Evolutionary conservation across 2,113 vertebrate genomes (phyloP).

Genomic region (Murina feae): DNA sequence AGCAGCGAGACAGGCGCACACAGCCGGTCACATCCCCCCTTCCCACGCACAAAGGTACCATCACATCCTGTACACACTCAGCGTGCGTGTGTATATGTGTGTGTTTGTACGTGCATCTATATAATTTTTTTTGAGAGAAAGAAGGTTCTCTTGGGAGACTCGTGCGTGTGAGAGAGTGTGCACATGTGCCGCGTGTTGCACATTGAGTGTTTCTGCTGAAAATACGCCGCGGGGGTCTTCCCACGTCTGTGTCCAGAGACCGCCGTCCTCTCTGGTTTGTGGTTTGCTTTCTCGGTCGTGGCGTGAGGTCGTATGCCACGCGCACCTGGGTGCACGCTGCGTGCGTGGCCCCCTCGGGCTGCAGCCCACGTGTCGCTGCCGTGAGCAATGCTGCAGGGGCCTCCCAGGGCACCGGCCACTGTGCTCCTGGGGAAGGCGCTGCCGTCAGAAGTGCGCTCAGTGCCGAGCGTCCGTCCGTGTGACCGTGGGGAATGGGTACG

Average conservation of each 20-base stretch:
- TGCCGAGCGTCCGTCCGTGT: background rate
- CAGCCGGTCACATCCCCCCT: background rate
- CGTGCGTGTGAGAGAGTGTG: background rate
- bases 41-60: background rate
- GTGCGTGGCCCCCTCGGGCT: background rate
- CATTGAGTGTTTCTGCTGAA: background rate
- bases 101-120: background rate
- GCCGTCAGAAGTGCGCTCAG: background rate
- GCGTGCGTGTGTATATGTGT: background rate
- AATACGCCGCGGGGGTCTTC: background rate
- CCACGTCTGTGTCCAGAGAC: background rate
- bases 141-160: background rate
- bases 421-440: background rate
- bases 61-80: background rate
- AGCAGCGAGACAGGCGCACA: background rate
- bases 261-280: background rate
- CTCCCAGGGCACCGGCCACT: background rate
- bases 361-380: background rate
- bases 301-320: background rate
- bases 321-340: background rate
- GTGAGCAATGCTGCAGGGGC: background rate
- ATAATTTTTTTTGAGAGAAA: background rate
- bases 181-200: background rate
- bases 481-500: rapidly evolving
- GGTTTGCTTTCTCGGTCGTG: background rate